phyloP scores from a whole-genome alignment of 2,797 vertebrate genomes.

The Varecia variegata region DNA sequence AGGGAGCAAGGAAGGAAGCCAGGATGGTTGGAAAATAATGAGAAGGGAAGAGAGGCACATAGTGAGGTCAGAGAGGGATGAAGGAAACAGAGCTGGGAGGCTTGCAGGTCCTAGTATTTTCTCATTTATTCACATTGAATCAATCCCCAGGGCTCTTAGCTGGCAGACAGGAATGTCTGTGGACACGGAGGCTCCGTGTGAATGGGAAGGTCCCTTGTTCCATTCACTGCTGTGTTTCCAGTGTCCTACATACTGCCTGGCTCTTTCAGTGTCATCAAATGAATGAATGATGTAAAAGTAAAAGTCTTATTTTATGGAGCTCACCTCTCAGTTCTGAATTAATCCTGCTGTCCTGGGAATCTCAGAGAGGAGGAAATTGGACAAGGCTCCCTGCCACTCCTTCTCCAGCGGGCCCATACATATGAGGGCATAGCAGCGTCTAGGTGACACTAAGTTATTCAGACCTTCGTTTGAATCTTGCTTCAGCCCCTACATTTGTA shows the following conservation, averaged over 20 bases:
- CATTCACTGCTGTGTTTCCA: background rate
- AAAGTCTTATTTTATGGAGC: background rate
- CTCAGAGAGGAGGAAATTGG: background rate
- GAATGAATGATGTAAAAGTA: background rate
- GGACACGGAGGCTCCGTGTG: background rate
- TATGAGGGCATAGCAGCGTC: background rate
- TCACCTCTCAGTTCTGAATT: background rate
- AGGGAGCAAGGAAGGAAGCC: background rate
- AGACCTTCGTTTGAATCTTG: background rate
- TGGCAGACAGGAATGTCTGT: background rate
- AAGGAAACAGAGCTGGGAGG: background rate
- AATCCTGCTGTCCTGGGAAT: background rate
- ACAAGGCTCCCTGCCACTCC: background rate
- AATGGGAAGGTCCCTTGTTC: background rate
- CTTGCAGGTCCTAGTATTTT: background rate
- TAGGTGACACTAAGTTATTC: background rate
- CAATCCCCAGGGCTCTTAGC: background rate
- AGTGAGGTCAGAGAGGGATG: background rate
- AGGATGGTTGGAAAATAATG: background rate
- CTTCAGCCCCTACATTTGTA: background rate
- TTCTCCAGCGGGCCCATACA: background rate
- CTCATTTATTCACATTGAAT: background rate
- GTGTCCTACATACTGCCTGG: background rate
- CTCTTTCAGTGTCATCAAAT: background rate
- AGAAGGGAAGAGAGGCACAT: background rate